These are phyloP conservation scores for Hemaris fuciformis DNA, from an alignment of 2,888 invertebrate species.

Conservation along the genomic window DNA sequence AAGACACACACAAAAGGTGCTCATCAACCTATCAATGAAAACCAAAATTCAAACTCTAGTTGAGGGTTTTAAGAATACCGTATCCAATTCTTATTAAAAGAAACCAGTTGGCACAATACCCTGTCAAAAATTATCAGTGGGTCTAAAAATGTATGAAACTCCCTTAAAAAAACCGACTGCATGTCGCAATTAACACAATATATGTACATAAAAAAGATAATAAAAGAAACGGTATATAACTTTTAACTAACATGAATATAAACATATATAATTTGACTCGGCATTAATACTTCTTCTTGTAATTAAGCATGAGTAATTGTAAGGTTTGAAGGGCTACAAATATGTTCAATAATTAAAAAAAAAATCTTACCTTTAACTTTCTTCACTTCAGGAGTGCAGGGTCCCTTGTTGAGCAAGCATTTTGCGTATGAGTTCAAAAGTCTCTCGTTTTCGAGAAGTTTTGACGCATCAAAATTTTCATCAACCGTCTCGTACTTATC, in stretches of 20 bases:
- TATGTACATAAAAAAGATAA: too few species aligned
- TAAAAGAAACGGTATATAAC: too few species aligned
- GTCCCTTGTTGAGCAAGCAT: slow-evolving; percentile 84
- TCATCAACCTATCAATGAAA: slow-evolving; percentile 56
- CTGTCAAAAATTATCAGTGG: slow-evolving; percentile 63
- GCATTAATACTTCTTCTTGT: background rate
- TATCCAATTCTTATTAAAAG: slow-evolving; percentile 68
- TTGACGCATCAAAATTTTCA: slow-evolving; percentile 85
- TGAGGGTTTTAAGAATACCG: slow-evolving; percentile 60
- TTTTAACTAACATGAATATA: too few species aligned
- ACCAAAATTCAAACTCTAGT: slow-evolving; percentile 62
- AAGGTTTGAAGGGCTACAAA: too few species aligned
- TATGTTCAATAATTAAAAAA: too few species aligned
- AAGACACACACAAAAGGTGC: slow-evolving; percentile 40
- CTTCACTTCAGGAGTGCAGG: slow-evolving; percentile 86
- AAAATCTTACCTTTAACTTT: slow-evolving; percentile 84
- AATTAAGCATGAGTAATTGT: background rate
- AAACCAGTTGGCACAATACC: slow-evolving; percentile 45
- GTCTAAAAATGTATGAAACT: slow-evolving; percentile 49
- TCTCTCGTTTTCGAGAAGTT: slow-evolving; percentile 84
- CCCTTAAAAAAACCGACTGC: slow-evolving; percentile 59
- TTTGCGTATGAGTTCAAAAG: slow-evolving; percentile 85
- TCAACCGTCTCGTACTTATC: slow-evolving; percentile 82
- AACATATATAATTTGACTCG: too few species aligned
- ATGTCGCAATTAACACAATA: too few species aligned